Conservation (phyloP, 1,140 invertebrate genomes). For the Venturia canescens region DNA sequence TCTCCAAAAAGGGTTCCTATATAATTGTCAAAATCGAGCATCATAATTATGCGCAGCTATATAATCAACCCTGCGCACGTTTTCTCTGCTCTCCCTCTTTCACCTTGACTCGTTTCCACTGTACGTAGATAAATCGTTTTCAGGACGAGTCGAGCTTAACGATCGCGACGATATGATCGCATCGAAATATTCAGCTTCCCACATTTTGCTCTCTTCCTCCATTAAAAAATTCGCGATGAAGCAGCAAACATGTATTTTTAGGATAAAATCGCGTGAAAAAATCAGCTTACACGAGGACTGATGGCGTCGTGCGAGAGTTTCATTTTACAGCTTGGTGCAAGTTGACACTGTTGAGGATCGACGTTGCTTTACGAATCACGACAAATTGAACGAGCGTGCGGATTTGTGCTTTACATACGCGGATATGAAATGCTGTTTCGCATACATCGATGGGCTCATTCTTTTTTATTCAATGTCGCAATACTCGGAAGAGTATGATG, state of each 20-base stretch:
- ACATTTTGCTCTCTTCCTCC: neutral
- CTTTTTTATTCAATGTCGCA: neutral
- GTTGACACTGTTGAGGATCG: conserved; percentile 3
- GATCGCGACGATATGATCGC: conserved; percentile 34
- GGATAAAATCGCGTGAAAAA: conserved; percentile 3
- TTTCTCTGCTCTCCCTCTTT: neutral
- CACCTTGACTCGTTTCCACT: neutral
- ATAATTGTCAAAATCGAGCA: conserved; percentile 72
- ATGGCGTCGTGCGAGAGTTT: neutral
- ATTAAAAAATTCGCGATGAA: conserved; percentile 31
- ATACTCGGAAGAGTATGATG: neutral
- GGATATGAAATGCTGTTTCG: neutral
- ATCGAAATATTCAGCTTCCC: conserved; percentile 20
- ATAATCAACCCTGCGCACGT: neutral
- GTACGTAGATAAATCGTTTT: conserved; percentile 22
- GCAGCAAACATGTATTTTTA: too few species aligned
- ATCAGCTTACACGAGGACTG: neutral
- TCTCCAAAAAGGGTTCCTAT: conserved; percentile 58
- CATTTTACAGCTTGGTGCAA: neutral
- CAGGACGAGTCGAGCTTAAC: conserved; percentile 36
- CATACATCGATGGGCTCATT: neutral
- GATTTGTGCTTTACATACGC: conserved; percentile 4
- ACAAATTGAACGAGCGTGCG: neutral
- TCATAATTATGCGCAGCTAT: conserved; percentile 65
- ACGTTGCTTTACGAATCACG: conserved; percentile 12